Conservation (phyloP, 2,113 vertebrate species). For the Tinamus guttatus region DNA sequence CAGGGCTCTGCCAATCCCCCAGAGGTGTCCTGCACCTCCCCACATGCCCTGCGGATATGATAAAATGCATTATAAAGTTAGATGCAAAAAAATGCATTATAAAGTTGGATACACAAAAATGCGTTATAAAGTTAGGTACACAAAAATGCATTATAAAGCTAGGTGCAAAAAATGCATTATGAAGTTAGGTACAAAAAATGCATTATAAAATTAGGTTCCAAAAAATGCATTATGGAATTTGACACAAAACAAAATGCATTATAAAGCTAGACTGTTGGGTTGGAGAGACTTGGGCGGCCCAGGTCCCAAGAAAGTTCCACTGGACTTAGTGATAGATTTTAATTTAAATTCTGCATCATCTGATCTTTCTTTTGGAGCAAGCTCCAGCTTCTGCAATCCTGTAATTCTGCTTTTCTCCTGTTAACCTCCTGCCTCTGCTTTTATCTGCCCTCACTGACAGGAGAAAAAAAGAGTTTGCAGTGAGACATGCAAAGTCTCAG, state of each 20-base stretch:
- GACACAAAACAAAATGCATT: background rate
- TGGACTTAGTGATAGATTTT: background rate
- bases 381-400: background rate
- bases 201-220: no score
- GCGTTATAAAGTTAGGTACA: background rate
- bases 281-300: background rate
- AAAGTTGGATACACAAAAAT: background rate
- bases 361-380: background rate
- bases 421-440: background rate
- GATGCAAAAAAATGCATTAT: background rate
- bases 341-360: background rate
- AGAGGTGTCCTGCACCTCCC: background rate
- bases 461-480: background rate
- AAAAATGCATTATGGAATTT: background rate
- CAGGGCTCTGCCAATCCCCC: background rate
- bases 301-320: background rate
- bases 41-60: background rate
- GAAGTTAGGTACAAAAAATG: no score
- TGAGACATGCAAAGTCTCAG: background rate
- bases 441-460: background rate
- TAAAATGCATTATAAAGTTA: rapidly evolving
- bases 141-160: no score
- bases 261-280: background rate
- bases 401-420: background rate
- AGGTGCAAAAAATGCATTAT: background rate